Evolutionary conservation across 2,888 invertebrate genomes (phyloP), one percentile per base, ranked within the genome.

Genomic region (Neria commutata): DNA sequence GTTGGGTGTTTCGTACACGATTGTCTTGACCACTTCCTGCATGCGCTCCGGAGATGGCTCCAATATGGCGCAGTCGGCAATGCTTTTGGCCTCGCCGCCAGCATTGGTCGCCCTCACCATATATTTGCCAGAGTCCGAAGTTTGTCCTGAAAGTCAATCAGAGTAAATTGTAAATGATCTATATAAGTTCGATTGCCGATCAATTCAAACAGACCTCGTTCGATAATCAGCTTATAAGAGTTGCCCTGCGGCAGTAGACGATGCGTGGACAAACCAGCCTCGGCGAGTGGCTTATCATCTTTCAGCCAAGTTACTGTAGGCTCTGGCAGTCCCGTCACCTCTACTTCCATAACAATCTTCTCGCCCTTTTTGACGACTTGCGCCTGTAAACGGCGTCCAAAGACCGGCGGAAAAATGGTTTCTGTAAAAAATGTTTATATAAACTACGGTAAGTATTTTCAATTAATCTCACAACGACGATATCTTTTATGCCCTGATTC

Each of bases 11-110:
- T 88, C 88, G 69, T 87, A 88, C 46, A 87, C 84, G 33, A 87
- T 85, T 10, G 88, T 88, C 78, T 88, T 88, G 34, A 88, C 87
- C 48, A 87, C 86, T 78, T 88, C 88, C 16, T 87, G 84, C 86
- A 87, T 86, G 14, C 87, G 86, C 65, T 88, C 88, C 0, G 88
- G 88, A 4, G 88, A 86, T 52, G 88, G 87, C 71, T 89, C 89
- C 63, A 88, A 84, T 33, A 92, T 89, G 58, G 88, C 87, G 67
- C 92, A 88, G 74, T 91, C 91, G 8, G 91, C 91, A 64, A 89
- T 89, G 79, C 91, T 90, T 76, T 89, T 88, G n/a, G 91, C 90
- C 81, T 91, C 91, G n/a, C 91, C 91, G 17, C 89, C 90, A 52
- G 87, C 85, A 75, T 92, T 92, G 0, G 85, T 85, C 10, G 91